These are phyloP conservation scores for Columba janthina DNA, from an alignment of 2,113 vertebrate genomes.

Conservation along the genomic window DNA sequence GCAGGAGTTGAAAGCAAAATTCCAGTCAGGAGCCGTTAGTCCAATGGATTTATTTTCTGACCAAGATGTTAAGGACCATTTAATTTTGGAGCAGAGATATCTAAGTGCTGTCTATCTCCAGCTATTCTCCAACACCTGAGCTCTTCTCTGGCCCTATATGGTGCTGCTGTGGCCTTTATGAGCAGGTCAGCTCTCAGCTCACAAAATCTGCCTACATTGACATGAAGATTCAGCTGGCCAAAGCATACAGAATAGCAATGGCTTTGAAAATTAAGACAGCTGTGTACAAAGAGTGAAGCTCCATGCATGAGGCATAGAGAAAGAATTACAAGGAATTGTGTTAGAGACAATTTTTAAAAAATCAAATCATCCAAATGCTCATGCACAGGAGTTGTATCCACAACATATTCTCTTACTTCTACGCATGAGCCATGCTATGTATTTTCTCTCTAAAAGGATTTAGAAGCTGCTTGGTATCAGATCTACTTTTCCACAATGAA, in stretches of 20 bases:
- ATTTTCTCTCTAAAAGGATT: neutral
- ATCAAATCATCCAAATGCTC: neutral
- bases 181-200: neutral
- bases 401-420: neutral
- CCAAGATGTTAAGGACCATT: neutral
- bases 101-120: neutral
- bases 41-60: neutral
- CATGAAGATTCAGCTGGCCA: neutral
- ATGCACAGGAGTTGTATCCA: neutral
- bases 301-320: neutral
- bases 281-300: neutral
- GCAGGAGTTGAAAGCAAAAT: neutral
- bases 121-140: neutral
- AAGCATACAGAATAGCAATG: neutral
- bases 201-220: neutral
- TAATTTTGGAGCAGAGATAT: neutral
- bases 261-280: neutral
- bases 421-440: neutral
- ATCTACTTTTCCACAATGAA: neutral
- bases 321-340: neutral
- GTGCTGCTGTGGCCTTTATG: neutral
- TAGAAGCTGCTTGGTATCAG: neutral
- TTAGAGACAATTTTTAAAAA: neutral
- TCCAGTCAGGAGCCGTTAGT: neutral
- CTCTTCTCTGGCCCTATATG: neutral